A percentile compares a stretch with the other conserved stretches of the same genome.
Conservation (phyloP, 1,140 invertebrate genomes). For the Listronotus oregonensis region DNA sequence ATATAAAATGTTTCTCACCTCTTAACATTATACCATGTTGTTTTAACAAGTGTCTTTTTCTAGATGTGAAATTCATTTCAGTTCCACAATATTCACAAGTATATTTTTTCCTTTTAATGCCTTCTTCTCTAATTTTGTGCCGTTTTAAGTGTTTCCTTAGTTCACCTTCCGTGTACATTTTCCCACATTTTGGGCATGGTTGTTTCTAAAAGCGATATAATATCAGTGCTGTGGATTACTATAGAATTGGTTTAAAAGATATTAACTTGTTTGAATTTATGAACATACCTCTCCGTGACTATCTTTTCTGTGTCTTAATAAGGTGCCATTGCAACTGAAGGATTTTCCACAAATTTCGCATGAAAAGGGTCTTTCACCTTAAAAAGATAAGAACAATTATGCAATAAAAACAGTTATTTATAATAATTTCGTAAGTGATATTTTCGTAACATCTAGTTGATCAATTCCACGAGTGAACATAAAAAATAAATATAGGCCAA, state of each 20-base stretch:
- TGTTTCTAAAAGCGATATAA: slow-evolving; percentile 16
- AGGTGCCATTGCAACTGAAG: slow-evolving; percentile 31
- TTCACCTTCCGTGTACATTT: slow-evolving; percentile 35
- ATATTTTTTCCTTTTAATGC: slow-evolving; percentile 32
- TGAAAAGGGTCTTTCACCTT: slow-evolving; percentile 34
- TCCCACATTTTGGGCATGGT: slow-evolving; percentile 34
- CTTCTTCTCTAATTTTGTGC: slow-evolving; percentile 32
- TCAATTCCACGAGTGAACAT: too few species aligned
- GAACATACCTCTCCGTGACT: slow-evolving; percentile 32
- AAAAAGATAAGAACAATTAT: slow-evolving; percentile 1
- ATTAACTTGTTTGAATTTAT: background rate
- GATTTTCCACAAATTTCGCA: slow-evolving; percentile 36
- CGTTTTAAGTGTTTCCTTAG: slow-evolving; percentile 31
- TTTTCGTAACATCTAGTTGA: too few species aligned
- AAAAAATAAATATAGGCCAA: too few species aligned
- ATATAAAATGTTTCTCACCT: slow-evolving; percentile 2
- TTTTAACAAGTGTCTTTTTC: slow-evolving; percentile 33
- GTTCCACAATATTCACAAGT: slow-evolving; percentile 34
- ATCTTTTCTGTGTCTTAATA: slow-evolving; percentile 33
- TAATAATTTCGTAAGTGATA: too few species aligned
- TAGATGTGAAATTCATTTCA: slow-evolving; percentile 35
- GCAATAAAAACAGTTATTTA: too few species aligned
- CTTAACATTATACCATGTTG: slow-evolving; percentile 32
- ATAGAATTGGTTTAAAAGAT: too few species aligned
- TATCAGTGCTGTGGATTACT: too few species aligned